Evolutionary conservation across 2,888 invertebrate genomes (phyloP), one percentile per base, ranked within the genome.

Genomic region (Biston betularia): DNA sequence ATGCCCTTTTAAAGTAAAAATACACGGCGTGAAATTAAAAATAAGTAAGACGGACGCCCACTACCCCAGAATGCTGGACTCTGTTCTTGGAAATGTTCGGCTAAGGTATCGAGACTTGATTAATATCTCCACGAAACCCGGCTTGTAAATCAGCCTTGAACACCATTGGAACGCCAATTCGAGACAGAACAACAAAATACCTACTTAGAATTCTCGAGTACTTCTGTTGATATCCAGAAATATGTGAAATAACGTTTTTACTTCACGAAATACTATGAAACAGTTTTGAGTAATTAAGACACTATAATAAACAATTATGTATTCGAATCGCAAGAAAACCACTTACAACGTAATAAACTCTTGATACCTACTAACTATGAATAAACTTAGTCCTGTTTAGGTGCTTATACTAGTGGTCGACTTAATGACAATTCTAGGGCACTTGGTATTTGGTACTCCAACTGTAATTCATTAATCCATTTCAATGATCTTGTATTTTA

Each of bases 1-100:
- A 82, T 82, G 84, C 82, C 78, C 83, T 83, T 75, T 71, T 75
- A 69, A 77, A 77, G 80, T 80, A 84, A 80, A 83, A 83, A 82
- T 79, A 83, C 74, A 73, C 78, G 74, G 75, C 76, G 78, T 77
- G 63, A 83, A 82, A 77, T 82, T 76, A 78, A 83, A 84, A 86
- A 85, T 61, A 71, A 61, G 54, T 45, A 60, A 66, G 65, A 72
- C 74, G 73, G 79, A 81, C 75, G 68, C 72, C 69, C 68, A 67
- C 69, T 65, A 66, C 70, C 69, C 69, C 67, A 66, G 71, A 66
- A 67, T 69, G 69, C 42, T 72, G 69, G 72, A 65, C 65, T 65
- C 59, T 73, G 71, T 81, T 81, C 82, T 79, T 77, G 75, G 77
- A 75, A 75, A 61, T 65, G 63, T 58, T 71, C 56, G 53, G 35